phyloP scores from a whole-genome alignment of 2,888 invertebrate species.

The Meganola albula region DNA sequence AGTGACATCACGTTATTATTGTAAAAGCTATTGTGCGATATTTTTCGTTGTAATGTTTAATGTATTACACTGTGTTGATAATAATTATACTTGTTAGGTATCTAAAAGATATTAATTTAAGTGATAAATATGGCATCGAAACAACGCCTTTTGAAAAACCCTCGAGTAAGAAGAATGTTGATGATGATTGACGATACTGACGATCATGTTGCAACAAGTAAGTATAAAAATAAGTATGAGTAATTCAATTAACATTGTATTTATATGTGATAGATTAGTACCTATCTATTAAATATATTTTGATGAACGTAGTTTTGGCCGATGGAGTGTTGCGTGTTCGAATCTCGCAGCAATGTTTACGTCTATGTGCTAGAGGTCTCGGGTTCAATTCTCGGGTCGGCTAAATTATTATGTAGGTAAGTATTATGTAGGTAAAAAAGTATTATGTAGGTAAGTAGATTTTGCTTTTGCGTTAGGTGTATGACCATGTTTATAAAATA shows the following conservation, averaged over 20 bases:
- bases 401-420: no score
- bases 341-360: not conserved
- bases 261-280: not conserved
- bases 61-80: not conserved
- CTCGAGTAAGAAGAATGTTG: slow-evolving; percentile 4
- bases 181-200: slow-evolving; percentile 4
- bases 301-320: not conserved
- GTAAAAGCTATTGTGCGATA: not conserved
- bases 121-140: slow-evolving; percentile 5
- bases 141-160: slow-evolving; percentile 3
- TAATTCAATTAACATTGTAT: slow-evolving; percentile 3
- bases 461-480: no score
- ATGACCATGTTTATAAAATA: not conserved
- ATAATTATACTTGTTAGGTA: not conserved
- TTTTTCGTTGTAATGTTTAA: not conserved
- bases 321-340: not conserved
- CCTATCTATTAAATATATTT: not conserved
- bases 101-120: not conserved
- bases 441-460: no score
- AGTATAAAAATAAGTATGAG: slow-evolving; percentile 3
- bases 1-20: no score
- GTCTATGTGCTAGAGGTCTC: not conserved
- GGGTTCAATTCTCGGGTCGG: not conserved
- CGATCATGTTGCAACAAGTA: slow-evolving; percentile 3
- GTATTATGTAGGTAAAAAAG: no score